Evolutionary conservation across 2,113 vertebrate species (phyloP).

Genomic region (Megaceryle torquata): DNA sequence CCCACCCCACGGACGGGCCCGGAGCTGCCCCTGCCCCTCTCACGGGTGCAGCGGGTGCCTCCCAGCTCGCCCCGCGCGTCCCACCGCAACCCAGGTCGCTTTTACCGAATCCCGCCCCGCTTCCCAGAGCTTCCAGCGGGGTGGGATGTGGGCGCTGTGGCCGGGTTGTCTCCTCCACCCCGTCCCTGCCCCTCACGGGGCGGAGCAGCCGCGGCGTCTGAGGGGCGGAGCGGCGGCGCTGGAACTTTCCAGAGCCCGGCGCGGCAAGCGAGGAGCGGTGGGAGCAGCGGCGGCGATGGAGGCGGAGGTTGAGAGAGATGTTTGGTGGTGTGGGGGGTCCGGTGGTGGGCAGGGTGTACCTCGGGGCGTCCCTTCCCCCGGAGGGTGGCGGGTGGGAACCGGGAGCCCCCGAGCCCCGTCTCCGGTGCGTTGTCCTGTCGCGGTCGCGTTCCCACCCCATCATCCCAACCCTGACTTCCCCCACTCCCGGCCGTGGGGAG

Average conservation of each 20-base stretch:
- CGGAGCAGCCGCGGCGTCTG: not conserved
- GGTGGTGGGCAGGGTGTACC: no score
- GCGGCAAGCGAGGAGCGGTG: accelerated
- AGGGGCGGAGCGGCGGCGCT: not conserved
- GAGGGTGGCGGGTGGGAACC: not conserved
- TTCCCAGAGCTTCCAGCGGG: no score
- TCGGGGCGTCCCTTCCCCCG: not conserved
- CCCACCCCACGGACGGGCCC: no score
- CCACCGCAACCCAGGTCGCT: no score
- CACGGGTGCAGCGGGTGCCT: no score
- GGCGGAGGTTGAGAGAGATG: not conserved
- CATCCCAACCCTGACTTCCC: no score
- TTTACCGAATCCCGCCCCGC: no score
- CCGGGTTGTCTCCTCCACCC: no score
- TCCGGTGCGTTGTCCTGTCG: not conserved
- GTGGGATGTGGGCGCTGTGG: not conserved
- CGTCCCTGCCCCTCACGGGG: not conserved
- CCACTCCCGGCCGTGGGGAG: no score
- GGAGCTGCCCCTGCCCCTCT: no score
- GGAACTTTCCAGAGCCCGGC: not conserved
- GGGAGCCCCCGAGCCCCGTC: not conserved
- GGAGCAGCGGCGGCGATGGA: not conserved
- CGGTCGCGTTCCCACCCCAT: not conserved
- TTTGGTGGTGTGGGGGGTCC: no score
- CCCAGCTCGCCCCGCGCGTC: no score